Base-by-base conservation (phyloP, 2,888 invertebrate genomes). In the Hermodice carunculata region DNA sequence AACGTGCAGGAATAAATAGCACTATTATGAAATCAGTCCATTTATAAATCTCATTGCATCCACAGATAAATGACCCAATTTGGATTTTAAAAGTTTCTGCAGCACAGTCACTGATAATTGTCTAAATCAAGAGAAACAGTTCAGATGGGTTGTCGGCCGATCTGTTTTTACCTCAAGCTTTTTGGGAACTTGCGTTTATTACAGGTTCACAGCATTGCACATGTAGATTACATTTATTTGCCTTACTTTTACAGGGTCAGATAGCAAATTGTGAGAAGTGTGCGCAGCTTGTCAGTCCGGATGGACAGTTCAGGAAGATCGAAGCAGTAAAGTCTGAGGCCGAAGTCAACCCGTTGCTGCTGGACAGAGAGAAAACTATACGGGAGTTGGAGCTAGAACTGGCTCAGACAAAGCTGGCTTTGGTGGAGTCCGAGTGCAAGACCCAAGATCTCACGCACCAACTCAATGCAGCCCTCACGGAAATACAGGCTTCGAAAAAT, bases 351-450 rank as follows among this genome's bases (percentile, higher is more conserved):
- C 80, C 81, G 1, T 65, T 71, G 29, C 62, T 81, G 3, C 67
- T 76, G 26, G 78, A 81, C 37, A 73, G 79, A 31, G 80, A 82
- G 46, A 68, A 75, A 26, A 76, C 81, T 70, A 78, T 85, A 24
- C 76, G 95, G 2, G 96, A 96, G 83, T 87, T 99, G 22, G 99
- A 99, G 85, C 88, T 98, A 65, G 98, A 99, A 81, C 87, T 99
- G 74, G 99, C 98, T 2, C 95, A 96, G 85, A 96, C 98, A 0
- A 99, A 99, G 86, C 88, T 99, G 73, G 96, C 96, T 0, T 93
- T 98, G 73, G 99, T 98, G 4, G 97, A 99, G 87, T 94, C 96
- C 1, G 95, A 98, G 87, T 98, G 98, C 88, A 91, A 92, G 82
- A 96, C 95, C 86, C 97, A 97, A 90, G 93, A 84, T 64, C 87